Evolutionary conservation across 92 coral and sea anemone species (phyloP), one percentile per base, ranked within the genome.

Genomic region (Desmophyllum pertusum): DNA sequence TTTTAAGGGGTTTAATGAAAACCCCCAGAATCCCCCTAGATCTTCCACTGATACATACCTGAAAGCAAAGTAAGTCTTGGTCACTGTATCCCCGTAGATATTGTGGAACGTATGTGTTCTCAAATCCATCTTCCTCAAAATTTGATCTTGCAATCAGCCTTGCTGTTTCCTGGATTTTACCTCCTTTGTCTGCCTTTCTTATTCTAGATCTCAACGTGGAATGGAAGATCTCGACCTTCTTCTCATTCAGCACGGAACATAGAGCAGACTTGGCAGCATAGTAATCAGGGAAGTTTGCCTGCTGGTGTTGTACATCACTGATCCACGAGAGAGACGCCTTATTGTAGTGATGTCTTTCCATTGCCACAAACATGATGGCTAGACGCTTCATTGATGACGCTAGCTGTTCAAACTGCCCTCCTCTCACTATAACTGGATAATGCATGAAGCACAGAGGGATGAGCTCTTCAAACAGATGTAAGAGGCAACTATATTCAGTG

Each of bases 211-310:
- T 70, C 33, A 89, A 72, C 35, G 29, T 67, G 50, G 96, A 93
- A 50, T 90, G 96, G 71, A 93, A 93, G 53, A 93, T 88, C 65
- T 93, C 92, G 5, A 84, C 85, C 74, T 81, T 90, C 85, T 90
- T 89, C 29, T 90, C 96, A 38, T 88, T 92, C 55, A 89, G 68
- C 21, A 92, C 91, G 42, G 91, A 82, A 76, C 90, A 89, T 11
- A 88, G 61, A 10, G 76, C 75, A 57, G 37, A 43, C 85, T 86
- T 81, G 50, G 81, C 85, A n/a, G 53, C 48, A 77, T 74, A 21
- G 62, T 83, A 80, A 11, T 36, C 83, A 29, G 89, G 92, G 68
- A 91, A 51, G 52, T 82, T 53, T 42, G 53, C 45, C 76, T 69
- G 59, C 21, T 91, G 94, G 73, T 85, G 65, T 15, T 73, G 69